phyloP scores from a whole-genome alignment of 2,113 vertebrate species.

The Galeopterus variegatus region DNA sequence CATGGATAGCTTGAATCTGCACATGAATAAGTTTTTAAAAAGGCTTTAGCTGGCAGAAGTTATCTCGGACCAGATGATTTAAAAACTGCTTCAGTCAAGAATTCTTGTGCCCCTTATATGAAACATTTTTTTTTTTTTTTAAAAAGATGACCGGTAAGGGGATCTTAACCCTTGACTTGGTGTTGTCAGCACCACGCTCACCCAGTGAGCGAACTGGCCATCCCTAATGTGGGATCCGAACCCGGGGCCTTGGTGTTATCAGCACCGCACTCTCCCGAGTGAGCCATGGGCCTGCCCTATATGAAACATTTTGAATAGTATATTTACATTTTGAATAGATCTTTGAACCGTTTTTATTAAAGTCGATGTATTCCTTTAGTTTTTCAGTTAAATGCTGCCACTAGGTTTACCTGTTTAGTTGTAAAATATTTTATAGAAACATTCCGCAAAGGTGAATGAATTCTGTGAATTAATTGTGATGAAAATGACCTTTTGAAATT shows the following conservation, averaged over 20 bases:
- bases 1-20: background rate
- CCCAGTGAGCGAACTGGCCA: too few relatives aligned
- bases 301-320: background rate
- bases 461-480: constrained; percentile 2
- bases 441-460: background rate
- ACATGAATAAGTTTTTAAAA: background rate
- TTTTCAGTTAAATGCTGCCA: constrained; percentile 5
- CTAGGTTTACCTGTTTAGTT: constrained; percentile 37
- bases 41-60: constrained; percentile 29
- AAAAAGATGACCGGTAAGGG: too few relatives aligned
- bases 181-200: too few relatives aligned
- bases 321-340: background rate
- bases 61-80: constrained; percentile 44
- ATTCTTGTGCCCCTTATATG: background rate
- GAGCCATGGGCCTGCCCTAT: too few relatives aligned
- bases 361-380: background rate
- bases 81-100: constrained; percentile 37
- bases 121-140: too few relatives aligned
- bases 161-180: too few relatives aligned
- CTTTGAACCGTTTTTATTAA: constrained; percentile 20
- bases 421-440: background rate
- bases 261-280: too few relatives aligned
- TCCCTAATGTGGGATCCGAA: too few relatives aligned
- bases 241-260: too few relatives aligned
- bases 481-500: constrained; percentile 31